Base-by-base conservation (phyloP, 2,113 vertebrate species). In the Esox niger region DNA sequence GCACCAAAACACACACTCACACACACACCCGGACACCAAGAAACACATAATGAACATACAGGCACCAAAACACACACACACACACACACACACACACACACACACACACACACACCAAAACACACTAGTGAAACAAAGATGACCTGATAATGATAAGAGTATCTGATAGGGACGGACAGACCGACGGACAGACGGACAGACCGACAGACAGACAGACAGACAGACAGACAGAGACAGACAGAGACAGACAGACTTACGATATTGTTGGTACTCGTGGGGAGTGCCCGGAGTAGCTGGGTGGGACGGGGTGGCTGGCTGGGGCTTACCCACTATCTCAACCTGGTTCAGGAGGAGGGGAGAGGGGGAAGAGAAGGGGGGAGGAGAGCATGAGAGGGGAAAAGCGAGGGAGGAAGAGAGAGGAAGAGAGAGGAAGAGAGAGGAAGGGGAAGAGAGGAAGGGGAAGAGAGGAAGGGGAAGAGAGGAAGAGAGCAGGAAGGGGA, bases 261-360 rank as follows among this genome's bases (percentile, higher is more conserved):
- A 93, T 65, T 91, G 85, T 70, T 87, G 84, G 4, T 84, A 86
- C 75, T 92, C 90, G 1, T 87, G 80, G 20, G 83, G 74, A 10
- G 90, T 91, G 66, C 91, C 91, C 1, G 91, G 91, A 13, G 86
- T 89, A 2, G 91, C 86, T 17, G 88, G 90, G 63, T 91, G 88
- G 57, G 73, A 86, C 3, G 76, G 71, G 60, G 77, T 29, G 23
- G 88, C 89, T 35, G 90, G 87, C 66, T 91, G 90, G 46, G 90
- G 90, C 74, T 91, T 93, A 52, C 90, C 90, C 2, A 90, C 83
- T 27, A 89, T 89, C 68, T 91, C 91, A 32, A 86, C 80, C 84
- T 91, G 75, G 31, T 26, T 64, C 46, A 65, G 23, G 2, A 4
- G 30, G 20, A 6, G 23, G 2, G 27, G 6, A 54, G 35, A 54